phyloP scores from a whole-genome alignment of 1,140 invertebrate genomes.

The Drosophila busckii region DNA sequence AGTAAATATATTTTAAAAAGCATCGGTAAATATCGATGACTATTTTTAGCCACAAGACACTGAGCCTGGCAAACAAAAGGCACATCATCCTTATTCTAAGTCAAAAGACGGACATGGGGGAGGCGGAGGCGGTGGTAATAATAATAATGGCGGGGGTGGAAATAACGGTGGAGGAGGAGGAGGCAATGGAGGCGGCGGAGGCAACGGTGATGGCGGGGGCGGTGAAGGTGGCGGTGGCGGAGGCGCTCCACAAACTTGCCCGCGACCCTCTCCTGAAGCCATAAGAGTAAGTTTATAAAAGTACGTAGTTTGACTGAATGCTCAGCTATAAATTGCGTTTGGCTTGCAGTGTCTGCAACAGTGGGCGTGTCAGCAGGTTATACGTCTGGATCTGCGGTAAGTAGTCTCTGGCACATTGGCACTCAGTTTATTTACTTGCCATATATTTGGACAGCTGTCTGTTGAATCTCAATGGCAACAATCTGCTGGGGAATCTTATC shows the following conservation, averaged over 20 bases:
- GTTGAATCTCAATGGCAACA: constrained; percentile 60
- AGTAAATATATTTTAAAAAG: too few relatives aligned
- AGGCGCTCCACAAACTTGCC: constrained; percentile 21
- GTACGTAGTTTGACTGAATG: constrained; percentile 1
- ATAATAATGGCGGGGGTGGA: too few relatives aligned
- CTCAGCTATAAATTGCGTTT: constrained; percentile 5
- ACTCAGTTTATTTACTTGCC: neutral
- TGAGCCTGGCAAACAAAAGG: too few relatives aligned
- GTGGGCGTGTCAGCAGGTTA: constrained; percentile 63
- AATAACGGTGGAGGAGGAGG: neutral
- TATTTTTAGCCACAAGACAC: too few relatives aligned
- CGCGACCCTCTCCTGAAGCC: constrained; percentile 38
- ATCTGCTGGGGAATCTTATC: constrained; percentile 62
- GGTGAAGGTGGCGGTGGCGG: neutral
- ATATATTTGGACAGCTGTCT: constrained; percentile 48
- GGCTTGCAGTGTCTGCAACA: constrained; percentile 57
- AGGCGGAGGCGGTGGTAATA: neutral
- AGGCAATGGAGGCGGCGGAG: neutral
- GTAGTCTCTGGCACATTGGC: neutral
- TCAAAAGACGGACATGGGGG: neutral
- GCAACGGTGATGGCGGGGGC: neutral
- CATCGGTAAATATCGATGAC: too few relatives aligned
- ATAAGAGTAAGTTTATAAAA: constrained; percentile 39
- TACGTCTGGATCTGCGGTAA: constrained; percentile 69
- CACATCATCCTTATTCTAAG: too few relatives aligned